A percentile compares a stretch with the other conserved stretches of the same genome.
These are phyloP conservation scores for Loris lydekkerianus DNA, from an alignment of 2,797 vertebrate genomes.

Conservation along the genomic window DNA sequence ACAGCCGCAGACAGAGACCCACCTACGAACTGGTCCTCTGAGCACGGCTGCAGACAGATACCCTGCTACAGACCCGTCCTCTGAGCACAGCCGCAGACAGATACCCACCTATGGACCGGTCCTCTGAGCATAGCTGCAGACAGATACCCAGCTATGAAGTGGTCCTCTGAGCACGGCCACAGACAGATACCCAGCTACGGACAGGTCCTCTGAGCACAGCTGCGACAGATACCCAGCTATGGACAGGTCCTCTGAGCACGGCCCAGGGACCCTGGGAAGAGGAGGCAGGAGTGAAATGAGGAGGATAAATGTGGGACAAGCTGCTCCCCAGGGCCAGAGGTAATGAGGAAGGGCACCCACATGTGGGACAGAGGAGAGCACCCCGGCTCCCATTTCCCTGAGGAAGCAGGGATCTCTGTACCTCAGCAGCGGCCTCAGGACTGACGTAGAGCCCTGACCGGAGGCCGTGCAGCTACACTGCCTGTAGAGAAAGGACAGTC, in stretches of 20 bases:
- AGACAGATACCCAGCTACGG: background rate
- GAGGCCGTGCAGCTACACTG: background rate
- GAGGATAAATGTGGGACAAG: background rate
- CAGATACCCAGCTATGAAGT: background rate
- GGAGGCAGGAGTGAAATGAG: too few species aligned
- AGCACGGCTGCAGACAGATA: too few species aligned
- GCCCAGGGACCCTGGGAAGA: too few species aligned
- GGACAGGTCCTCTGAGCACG: background rate
- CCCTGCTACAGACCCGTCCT: too few species aligned
- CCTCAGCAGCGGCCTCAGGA: too few species aligned
- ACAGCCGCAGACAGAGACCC: too few species aligned
- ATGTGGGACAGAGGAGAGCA: background rate
- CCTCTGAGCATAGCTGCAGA: background rate
- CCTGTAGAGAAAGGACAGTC: background rate
- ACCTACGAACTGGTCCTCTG: too few species aligned
- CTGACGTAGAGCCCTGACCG: background rate
- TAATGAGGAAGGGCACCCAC: background rate
- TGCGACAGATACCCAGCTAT: background rate
- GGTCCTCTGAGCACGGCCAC: too few species aligned
- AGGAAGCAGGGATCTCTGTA: background rate
- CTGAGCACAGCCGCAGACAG: too few species aligned
- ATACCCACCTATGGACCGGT: background rate
- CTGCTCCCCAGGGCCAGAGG: background rate
- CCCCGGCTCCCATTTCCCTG: too few species aligned
- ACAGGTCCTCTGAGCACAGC: background rate